Percentiles rank a stretch among this genome's conserved stretches.
Conservation (phyloP, 1,140 invertebrate genomes). For the Pseudomyrmex cubaensis region DNA sequence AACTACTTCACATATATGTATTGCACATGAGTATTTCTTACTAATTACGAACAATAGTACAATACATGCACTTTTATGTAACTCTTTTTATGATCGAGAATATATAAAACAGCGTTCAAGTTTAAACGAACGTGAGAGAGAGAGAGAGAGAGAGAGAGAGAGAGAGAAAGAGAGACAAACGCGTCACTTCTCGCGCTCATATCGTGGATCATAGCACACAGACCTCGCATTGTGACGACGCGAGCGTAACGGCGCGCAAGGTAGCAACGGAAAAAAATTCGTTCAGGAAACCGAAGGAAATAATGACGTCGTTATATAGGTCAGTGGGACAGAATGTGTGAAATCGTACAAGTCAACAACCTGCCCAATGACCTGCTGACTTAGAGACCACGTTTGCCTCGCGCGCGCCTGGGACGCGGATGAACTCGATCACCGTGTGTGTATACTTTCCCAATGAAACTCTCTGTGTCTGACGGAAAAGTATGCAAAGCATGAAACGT, state of each 20-base stretch:
- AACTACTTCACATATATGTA: neutral
- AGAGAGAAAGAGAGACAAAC: conserved; percentile 38
- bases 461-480: neutral
- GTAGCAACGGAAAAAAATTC: conserved; percentile 54
- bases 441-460: too few relatives aligned
- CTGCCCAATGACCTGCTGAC: conserved; percentile 71
- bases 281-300: conserved; percentile 64
- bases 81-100: conserved; percentile 3
- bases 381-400: conserved; percentile 50
- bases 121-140: conserved; percentile 14
- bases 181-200: neutral
- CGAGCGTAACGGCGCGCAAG: conserved; percentile 2
- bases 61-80: neutral
- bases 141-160: conserved; percentile 9
- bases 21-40: neutral
- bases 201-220: conserved; percentile 2
- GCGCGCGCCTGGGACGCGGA: conserved; percentile 28
- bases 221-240: conserved; percentile 17
- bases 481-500: conserved; percentile 16
- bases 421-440: conserved; percentile 29
- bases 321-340: conserved; percentile 82
- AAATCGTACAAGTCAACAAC: conserved; percentile 83
- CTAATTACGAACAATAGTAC: neutral
- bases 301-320: conserved; percentile 77
- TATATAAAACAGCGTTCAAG: neutral